Percentiles rank a stretch among this genome's conserved stretches.
Evolutionary conservation across 2,113 vertebrate genomes (phyloP).

Genomic region (Capreolus pygargus): DNA sequence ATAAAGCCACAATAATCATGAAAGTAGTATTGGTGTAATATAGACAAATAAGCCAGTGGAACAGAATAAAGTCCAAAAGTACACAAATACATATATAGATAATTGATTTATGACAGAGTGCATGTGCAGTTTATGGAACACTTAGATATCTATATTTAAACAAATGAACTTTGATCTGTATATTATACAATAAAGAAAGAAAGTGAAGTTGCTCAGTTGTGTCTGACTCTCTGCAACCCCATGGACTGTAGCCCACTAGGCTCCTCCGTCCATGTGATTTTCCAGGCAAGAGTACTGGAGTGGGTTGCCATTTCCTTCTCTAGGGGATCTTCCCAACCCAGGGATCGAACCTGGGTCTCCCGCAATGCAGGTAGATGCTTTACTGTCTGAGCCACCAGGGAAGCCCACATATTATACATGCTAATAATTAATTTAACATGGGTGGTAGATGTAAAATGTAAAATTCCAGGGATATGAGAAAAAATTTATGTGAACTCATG

Average conservation of each 20-base stretch:
- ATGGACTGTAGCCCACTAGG: no score
- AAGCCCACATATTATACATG: neutral
- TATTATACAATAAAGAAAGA: neutral
- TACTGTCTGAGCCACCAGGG: no score
- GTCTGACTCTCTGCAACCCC: no score
- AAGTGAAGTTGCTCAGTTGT: no score
- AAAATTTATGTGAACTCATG: neutral
- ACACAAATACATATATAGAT: neutral
- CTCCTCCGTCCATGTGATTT: no score
- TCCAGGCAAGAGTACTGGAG: no score
- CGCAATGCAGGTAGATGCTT: no score
- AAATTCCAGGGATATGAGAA: neutral
- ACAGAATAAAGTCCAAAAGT: neutral
- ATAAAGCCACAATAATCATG: neutral
- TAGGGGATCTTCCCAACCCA: no score
- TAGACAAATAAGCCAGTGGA: neutral
- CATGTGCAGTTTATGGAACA: neutral
- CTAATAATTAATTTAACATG: neutral
- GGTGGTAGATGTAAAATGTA: neutral
- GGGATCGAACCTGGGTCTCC: no score
- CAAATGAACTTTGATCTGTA: neutral
- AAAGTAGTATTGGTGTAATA: neutral
- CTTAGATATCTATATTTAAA: neutral
- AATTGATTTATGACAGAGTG: neutral
- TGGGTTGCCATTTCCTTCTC: no score